A percentile compares a stretch with the other conserved stretches of the same genome.
phyloP scores from a whole-genome alignment of 35 echinoderm and acorn worm genomes.

The Heliocidaris erythrogramma region DNA sequence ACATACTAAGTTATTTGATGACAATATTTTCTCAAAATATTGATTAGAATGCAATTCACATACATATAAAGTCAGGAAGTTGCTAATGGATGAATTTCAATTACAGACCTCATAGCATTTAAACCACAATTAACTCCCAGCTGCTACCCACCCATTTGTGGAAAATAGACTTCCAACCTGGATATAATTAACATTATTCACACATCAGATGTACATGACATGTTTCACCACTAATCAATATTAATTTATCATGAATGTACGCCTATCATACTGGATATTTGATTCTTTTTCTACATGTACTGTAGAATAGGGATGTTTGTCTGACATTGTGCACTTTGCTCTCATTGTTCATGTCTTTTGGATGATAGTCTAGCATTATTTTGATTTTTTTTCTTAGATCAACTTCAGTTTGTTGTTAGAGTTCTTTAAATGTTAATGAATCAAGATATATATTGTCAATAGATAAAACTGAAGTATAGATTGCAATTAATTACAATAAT shows the following conservation, averaged over 20 bases:
- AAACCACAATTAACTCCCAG: not conserved
- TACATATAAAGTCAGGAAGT: not conserved
- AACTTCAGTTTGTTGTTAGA: no score
- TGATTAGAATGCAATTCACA: not conserved
- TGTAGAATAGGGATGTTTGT: not conserved
- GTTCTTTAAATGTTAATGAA: no score
- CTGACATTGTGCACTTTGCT: not conserved
- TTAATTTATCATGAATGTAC: not conserved
- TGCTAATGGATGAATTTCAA: no score
- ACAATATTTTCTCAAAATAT: no score
- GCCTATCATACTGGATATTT: not conserved
- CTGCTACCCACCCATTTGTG: not conserved
- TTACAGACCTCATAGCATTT: not conserved
- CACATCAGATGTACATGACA: not conserved
- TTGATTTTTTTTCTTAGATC: no score
- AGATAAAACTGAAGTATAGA: no score
- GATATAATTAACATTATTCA: not conserved
- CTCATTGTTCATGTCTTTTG: no score
- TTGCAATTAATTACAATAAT: no score
- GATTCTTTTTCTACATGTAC: not conserved
- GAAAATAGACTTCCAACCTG: not conserved
- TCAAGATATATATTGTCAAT: no score
- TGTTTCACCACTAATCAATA: not conserved
- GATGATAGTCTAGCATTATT: no score
- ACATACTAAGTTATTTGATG: no score